phyloP scores from a whole-genome alignment of 2,113 vertebrate genomes.

The Pluvianellus socialis region DNA sequence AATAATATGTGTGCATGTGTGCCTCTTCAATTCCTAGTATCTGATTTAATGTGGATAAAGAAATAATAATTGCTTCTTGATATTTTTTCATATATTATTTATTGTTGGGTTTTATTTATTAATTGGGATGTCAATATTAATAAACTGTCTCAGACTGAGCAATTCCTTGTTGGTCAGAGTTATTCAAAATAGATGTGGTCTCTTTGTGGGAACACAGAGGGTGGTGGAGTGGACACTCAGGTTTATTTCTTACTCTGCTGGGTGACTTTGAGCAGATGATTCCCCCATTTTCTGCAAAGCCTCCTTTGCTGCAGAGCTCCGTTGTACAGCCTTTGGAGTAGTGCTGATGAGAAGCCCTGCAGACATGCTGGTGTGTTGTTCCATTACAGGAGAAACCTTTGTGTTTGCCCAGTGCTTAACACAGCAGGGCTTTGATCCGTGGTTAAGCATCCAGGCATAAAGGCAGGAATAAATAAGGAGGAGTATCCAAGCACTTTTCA shows the following conservation, averaged over 20 bases:
- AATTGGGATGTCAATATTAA: not conserved
- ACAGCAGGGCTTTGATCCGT: not conserved
- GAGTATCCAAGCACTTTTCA: not conserved
- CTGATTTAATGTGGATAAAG: not conserved
- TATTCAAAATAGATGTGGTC: not conserved
- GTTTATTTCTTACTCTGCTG: not conserved
- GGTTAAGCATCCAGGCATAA: not conserved
- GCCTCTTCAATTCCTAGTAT: not conserved
- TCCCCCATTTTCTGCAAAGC: not conserved
- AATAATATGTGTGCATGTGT: fast-evolving
- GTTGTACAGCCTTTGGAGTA: not conserved
- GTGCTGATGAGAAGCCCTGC: not conserved
- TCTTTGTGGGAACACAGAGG: not conserved
- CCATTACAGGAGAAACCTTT: not conserved
- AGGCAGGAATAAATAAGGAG: not conserved
- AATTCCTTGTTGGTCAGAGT: not conserved
- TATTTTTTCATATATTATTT: not conserved
- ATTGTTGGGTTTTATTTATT: not conserved
- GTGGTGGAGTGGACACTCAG: not conserved
- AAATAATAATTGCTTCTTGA: not conserved
- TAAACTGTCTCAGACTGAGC: not conserved
- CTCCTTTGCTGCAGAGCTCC: not conserved
- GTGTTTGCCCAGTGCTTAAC: not conserved
- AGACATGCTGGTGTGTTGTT: not conserved
- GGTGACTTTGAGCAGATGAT: not conserved